Percentiles rank a stretch among this genome's conserved stretches.
phyloP scores from a whole-genome alignment of 2,888 invertebrate species.

The Cheilosia urbana region DNA sequence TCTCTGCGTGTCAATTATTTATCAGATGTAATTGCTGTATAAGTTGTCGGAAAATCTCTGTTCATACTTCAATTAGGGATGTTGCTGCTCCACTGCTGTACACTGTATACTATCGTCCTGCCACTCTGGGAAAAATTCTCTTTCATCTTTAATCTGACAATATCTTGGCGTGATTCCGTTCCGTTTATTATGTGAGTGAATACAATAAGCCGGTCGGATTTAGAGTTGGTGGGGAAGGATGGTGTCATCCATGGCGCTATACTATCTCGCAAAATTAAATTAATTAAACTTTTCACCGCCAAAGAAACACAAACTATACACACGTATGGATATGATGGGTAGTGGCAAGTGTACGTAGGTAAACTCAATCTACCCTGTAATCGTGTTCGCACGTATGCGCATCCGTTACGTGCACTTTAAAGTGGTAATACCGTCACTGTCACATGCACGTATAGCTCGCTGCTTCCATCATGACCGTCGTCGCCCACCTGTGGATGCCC shows the following conservation, averaged over 20 bases:
- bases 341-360: conserved; percentile 7
- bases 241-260: conserved; percentile 45
- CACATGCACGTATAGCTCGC: conserved; percentile 67
- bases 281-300: conserved; percentile 69
- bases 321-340: not conserved
- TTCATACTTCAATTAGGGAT: conserved; percentile 51
- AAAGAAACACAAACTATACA: conserved; percentile 10
- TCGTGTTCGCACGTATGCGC: conserved; percentile 68
- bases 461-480: conserved; percentile 12
- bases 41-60: conserved; percentile 51
- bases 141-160: conserved; percentile 74
- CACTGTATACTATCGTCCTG: conserved; percentile 31
- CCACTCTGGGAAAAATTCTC: conserved; percentile 46
- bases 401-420: conserved; percentile 64
- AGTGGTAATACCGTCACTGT: conserved; percentile 61
- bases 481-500: conserved; percentile 46
- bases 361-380: conserved; percentile 32
- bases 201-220: conserved; percentile 66
- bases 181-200: conserved; percentile 58
- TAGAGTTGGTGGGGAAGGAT: not conserved
- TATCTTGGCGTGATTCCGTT: conserved; percentile 67
- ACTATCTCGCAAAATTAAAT: conserved; percentile 60
- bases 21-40: conserved; percentile 57
- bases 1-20: conserved; percentile 65
- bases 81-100: conserved; percentile 20